Percentiles rank a stretch among this genome's conserved stretches.
Evolutionary conservation across 2,888 invertebrate genomes (phyloP).

Genomic region (Amblyjoppa fuscipennis): DNA sequence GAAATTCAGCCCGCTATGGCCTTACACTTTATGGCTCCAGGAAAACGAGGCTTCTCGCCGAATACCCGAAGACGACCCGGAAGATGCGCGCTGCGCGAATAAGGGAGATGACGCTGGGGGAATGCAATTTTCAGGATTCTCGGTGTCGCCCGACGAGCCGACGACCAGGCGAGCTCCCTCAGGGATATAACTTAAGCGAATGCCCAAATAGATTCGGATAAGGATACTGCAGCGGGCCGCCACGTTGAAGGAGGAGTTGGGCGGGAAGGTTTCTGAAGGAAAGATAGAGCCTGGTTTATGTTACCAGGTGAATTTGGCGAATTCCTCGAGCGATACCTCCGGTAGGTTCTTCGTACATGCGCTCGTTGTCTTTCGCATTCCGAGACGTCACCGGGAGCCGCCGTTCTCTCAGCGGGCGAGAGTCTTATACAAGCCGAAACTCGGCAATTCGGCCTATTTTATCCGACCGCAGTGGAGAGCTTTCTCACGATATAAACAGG

Average conservation of each 20-base stretch:
- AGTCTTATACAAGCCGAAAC: constrained; percentile 16
- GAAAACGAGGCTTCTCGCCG: neutral
- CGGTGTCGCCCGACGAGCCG: constrained; percentile 59
- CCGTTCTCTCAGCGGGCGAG: constrained; percentile 22
- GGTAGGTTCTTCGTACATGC: constrained; percentile 68
- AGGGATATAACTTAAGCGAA: constrained; percentile 68
- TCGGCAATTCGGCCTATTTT: constrained; percentile 73
- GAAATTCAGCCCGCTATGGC: neutral
- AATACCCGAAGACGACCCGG: neutral
- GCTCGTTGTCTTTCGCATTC: constrained; percentile 72
- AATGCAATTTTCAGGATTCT: constrained; percentile 83
- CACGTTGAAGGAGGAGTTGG: neutral
- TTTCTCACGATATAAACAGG: constrained; percentile 57
- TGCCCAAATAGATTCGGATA: constrained; percentile 80
- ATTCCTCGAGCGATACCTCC: constrained; percentile 76
- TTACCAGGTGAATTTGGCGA: constrained; percentile 81
- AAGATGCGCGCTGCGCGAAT: constrained; percentile 25
- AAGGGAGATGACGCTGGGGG: constrained; percentile 68
- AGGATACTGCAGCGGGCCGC: constrained; percentile 67
- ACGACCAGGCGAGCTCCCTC: constrained; percentile 58
- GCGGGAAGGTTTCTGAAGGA: constrained; percentile 22
- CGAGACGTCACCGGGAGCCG: constrained; percentile 65
- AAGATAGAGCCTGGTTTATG: constrained; percentile 72
- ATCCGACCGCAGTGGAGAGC: constrained; percentile 67
- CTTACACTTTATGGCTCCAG: neutral